These are phyloP conservation scores for Thecocarcelia acutangulata DNA, from an alignment of 2,888 invertebrate species.

Conservation along the genomic window DNA sequence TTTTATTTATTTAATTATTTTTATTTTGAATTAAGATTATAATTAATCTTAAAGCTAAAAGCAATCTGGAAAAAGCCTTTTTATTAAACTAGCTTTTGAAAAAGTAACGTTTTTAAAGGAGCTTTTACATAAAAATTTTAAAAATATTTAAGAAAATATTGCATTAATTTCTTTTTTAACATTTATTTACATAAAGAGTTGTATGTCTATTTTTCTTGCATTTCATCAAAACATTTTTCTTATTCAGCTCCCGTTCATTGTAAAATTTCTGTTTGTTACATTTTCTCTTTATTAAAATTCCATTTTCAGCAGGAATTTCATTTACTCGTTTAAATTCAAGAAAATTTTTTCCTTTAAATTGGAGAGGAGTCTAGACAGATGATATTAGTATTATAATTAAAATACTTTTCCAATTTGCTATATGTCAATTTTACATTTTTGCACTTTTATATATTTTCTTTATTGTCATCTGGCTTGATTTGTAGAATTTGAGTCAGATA, in stretches of 20 bases:
- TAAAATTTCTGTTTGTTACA: constrained; percentile 18
- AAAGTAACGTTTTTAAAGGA: no score
- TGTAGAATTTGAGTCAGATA: constrained; percentile 50
- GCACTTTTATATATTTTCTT: constrained; percentile 1
- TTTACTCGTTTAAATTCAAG: constrained; percentile 11
- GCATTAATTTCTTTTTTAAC: no score
- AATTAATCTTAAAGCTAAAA: no score
- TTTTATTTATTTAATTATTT: no score
- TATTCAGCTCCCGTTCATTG: not conserved
- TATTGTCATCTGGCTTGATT: constrained; percentile 62
- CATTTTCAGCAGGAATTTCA: constrained; percentile 25
- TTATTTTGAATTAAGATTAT: no score
- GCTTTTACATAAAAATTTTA: no score
- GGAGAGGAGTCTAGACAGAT: constrained; percentile 61
- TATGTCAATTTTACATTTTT: constrained; percentile 52
- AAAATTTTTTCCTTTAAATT: constrained; percentile 29
- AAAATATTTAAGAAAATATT: no score
- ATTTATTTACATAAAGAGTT: not conserved
- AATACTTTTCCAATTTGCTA: constrained; percentile 69
- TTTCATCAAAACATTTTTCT: not conserved
- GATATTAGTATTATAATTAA: constrained; percentile 67
- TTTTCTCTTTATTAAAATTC: constrained; percentile 41
- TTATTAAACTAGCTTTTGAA: no score
- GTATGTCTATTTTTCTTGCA: not conserved
- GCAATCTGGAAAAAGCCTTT: no score